Percentiles rank a stretch among this genome's conserved stretches.
phyloP scores from a whole-genome alignment of 2,888 invertebrate species.

The Tillus elongatus region DNA sequence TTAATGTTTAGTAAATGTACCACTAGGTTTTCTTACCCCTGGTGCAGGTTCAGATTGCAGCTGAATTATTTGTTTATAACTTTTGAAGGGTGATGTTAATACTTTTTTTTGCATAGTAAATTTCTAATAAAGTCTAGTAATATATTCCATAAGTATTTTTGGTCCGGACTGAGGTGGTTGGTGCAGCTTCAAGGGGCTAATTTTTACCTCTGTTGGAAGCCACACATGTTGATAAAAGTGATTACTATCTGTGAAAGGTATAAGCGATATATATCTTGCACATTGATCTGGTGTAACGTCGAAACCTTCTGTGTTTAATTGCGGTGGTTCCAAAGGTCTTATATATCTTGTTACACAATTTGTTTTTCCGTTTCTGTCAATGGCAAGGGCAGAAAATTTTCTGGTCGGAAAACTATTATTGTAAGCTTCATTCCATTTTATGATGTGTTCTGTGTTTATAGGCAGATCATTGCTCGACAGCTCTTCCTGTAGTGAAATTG shows the following conservation, averaged over 20 bases:
- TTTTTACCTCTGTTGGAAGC: slow-evolving; percentile 51
- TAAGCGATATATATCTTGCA: slow-evolving; percentile 42
- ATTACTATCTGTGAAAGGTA: slow-evolving; percentile 41
- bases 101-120: too few relatives aligned
- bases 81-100: too few relatives aligned
- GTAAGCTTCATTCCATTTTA: slow-evolving; percentile 46
- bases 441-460: slow-evolving; percentile 44
- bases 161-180: too few relatives aligned
- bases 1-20: too few relatives aligned
- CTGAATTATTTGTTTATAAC: too few relatives aligned
- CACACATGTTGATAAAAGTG: slow-evolving; percentile 46
- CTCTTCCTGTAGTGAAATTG: slow-evolving; percentile 30
- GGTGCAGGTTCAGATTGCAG: too few relatives aligned
- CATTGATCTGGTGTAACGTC: slow-evolving; percentile 41
- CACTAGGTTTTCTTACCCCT: too few relatives aligned
- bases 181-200: too few relatives aligned
- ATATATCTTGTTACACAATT: slow-evolving; percentile 47
- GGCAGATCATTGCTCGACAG: slow-evolving; percentile 45
- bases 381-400: slow-evolving; percentile 46
- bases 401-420: slow-evolving; percentile 45
- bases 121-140: too few relatives aligned
- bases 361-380: slow-evolving; percentile 47
- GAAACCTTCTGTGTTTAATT: slow-evolving; percentile 37
- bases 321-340: slow-evolving; percentile 43
- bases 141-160: too few relatives aligned